These are phyloP conservation scores for Phallusia fumigata DNA, from an alignment of 23 tunicate species.

Conservation along the genomic window DNA sequence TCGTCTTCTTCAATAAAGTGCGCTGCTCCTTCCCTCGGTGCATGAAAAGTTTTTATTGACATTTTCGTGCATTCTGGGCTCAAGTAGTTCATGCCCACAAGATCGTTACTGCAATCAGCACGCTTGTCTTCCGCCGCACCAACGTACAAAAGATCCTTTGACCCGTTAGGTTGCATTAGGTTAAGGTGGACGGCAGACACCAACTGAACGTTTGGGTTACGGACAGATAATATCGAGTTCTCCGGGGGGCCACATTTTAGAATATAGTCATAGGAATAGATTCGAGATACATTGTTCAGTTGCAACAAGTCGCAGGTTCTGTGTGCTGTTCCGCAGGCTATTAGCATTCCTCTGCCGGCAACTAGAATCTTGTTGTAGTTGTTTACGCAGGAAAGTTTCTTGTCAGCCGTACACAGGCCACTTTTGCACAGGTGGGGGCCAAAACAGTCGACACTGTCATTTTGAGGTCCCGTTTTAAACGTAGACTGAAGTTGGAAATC, in stretches of 20 bases:
- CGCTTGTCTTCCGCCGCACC: constrained; percentile 7
- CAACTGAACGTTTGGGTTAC: neutral
- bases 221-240: neutral
- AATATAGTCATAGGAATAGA: neutral
- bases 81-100: neutral
- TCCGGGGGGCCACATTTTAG: constrained; percentile 17
- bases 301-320: constrained; percentile 49
- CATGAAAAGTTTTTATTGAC: neutral
- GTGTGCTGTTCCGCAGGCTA: constrained; percentile 60
- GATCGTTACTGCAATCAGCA: neutral
- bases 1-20: neutral
- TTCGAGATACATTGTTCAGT: constrained; percentile 26
- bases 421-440: constrained; percentile 26
- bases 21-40: neutral
- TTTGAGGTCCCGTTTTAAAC: constrained; percentile 34
- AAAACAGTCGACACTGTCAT: constrained; percentile 38
- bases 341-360: constrained; percentile 42
- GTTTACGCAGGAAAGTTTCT: constrained; percentile 21
- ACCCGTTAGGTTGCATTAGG: neutral
- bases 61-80: neutral
- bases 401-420: neutral
- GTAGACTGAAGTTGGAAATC: constrained; percentile 10
- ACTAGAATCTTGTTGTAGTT: constrained; percentile 46
- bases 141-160: constrained; percentile 21
- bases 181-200: neutral